Base-by-base conservation (phyloP, 2,888 invertebrate genomes). In the Diplolepis rosae region DNA sequence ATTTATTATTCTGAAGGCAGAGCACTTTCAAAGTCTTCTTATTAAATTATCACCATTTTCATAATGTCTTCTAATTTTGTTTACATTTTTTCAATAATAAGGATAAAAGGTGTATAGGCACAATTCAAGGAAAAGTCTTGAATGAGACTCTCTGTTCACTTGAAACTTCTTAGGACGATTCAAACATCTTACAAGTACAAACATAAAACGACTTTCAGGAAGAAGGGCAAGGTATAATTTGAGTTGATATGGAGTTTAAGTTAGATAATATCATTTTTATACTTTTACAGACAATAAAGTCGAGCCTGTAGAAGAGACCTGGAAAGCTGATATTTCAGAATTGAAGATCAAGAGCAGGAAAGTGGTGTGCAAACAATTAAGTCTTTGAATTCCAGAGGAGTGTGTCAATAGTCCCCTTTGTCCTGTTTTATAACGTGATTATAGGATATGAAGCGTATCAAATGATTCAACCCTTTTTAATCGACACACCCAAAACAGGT, bases 111-210 rank as follows among this genome's bases (percentile, higher is more conserved):
- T 30, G 35, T 56, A 35, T 61, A n/a, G 39, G 61, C n/a, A 39
- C 6, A 61, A n/a, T 61, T 39, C 61, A 61, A 61, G 61, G 61
- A 61, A 61, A 61, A 61, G 24, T 24, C 61, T 61, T 61, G 61
- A 61, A 61, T 61, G 61, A 35, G 35, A 3, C 61, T 39, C 61
- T 61, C 24, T 61, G 61, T 61, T 61, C 24, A 13, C 22, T 56
- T 22, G 18, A 32, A 54, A 9, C 35, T 61, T 61, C 61, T 61
- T 24, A 22, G 13, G 24, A 24, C 7, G 35, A 61, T 39, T 39
- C 9, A 24, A 22, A 35, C 24, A 27, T n/a, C 52, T 52, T 15
- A 7, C 28, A 28, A 54, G 11, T 39, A 15, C 24, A 61, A 61
- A 61, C 24, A 39, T 39, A 39, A 28, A 7, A 52, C 27, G n/a